These are phyloP conservation scores for Sprattus sprattus DNA, from an alignment of 2,113 vertebrate genomes.

Conservation along the genomic window DNA sequence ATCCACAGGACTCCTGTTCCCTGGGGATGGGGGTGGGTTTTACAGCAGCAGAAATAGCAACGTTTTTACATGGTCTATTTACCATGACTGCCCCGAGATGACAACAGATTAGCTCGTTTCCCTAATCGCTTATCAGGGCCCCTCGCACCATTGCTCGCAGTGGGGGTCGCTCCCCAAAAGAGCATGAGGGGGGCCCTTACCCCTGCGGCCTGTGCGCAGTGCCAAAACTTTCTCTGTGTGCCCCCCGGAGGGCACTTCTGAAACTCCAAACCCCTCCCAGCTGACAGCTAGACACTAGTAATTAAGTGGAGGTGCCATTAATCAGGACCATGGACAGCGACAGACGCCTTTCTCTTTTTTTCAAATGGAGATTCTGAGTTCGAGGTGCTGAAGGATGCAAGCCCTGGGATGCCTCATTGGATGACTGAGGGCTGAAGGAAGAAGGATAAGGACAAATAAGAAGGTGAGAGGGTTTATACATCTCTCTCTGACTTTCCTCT, in stretches of 20 bases:
- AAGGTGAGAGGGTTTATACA: not conserved
- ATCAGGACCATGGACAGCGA: constrained; percentile 32
- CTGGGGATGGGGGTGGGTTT: constrained; percentile 8
- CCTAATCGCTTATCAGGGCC: constrained; percentile 46
- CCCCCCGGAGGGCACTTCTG: not conserved
- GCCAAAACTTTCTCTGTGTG: not conserved
- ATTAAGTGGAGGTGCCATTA: not conserved
- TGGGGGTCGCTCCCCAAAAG: constrained; percentile 21
- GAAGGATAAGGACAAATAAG: not conserved
- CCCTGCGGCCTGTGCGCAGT: not conserved
- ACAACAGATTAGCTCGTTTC: constrained; percentile 36
- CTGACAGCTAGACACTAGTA: not conserved
- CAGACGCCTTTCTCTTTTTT: not conserved
- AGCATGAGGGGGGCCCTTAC: not conserved
- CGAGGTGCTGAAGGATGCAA: not conserved
- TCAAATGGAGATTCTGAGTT: not conserved
- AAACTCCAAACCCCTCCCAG: not conserved
- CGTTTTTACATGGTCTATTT: constrained; percentile 46
- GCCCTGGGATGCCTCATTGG: not conserved
- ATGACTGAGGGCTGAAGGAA: not conserved
- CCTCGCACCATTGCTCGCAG: constrained; percentile 16
- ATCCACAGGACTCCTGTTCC: constrained; percentile 37
- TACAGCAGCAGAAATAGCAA: constrained; percentile 43
- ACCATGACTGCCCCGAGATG: constrained; percentile 42
- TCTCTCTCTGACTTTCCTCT: not conserved